These are phyloP conservation scores for Dendroctonus ponderosae DNA, from an alignment of 1,140 invertebrate species.

Conservation along the genomic window DNA sequence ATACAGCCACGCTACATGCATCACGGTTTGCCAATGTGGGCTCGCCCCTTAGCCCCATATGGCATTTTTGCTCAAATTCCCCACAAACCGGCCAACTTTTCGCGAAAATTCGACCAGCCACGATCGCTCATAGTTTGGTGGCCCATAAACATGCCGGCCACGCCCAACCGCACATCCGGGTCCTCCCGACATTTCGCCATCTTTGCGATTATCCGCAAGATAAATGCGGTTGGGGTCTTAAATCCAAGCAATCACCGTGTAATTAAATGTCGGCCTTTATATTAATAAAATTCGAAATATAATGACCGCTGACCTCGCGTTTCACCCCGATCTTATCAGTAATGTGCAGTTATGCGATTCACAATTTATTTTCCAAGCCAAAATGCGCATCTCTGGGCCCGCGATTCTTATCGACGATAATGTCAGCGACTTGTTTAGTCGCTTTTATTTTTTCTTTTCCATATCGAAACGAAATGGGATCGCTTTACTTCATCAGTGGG, in stretches of 20 bases:
- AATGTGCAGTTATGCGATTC: conserved; percentile 36
- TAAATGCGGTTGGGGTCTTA: conserved; percentile 16
- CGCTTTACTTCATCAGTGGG: too few relatives aligned
- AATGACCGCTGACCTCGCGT: conserved; percentile 31
- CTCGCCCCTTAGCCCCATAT: too few relatives aligned
- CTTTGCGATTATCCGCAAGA: conserved; percentile 5
- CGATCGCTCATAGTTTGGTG: too few relatives aligned
- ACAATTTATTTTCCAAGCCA: conserved; percentile 36
- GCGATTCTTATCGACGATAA: conserved; percentile 27
- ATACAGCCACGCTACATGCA: too few relatives aligned
- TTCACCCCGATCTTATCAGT: conserved; percentile 34
- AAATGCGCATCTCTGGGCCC: conserved; percentile 12
- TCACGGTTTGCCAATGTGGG: too few relatives aligned
- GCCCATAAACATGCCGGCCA: too few relatives aligned
- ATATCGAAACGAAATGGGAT: too few relatives aligned
- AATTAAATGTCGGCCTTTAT: conserved; percentile 32
- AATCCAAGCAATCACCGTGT: conserved; percentile 28
- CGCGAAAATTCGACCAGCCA: too few relatives aligned
- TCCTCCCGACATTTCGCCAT: conserved; percentile 4
- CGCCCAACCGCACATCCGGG: background rate
- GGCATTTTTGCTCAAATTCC: too few relatives aligned
- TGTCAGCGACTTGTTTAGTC: conserved; percentile 33
- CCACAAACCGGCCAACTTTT: too few relatives aligned
- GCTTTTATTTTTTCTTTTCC: conserved; percentile 7
- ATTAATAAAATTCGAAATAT: conserved; percentile 38